Evolutionary conservation across 2,888 invertebrate genomes (phyloP).

Genomic region (Steinernema carpocapsae): DNA sequence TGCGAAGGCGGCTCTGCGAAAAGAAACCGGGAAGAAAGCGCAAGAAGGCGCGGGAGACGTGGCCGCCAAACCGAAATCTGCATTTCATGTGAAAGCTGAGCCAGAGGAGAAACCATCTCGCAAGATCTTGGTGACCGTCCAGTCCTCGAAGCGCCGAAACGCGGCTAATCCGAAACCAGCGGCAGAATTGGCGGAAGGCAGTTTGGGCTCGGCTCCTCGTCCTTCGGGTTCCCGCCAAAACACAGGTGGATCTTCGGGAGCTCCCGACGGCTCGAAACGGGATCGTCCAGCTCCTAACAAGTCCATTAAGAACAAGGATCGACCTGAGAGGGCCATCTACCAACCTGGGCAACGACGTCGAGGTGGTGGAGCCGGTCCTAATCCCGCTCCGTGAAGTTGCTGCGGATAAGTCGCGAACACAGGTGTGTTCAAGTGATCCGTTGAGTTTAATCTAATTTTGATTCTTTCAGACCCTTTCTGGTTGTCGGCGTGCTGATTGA

Average conservation of each 20-base stretch:
- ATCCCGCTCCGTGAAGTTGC: no score
- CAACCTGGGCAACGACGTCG: slow-evolving; percentile 28
- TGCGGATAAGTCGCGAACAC: no score
- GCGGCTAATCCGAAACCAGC: no score
- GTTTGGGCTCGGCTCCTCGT: neutral
- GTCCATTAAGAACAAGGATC: slow-evolving; percentile 8
- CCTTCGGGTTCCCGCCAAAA: no score
- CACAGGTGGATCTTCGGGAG: no score
- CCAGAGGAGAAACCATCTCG: neutral
- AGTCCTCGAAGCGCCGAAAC: no score
- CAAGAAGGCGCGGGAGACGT: neutral
- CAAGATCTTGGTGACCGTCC: neutral
- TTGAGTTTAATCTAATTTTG: no score
- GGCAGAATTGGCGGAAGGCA: no score
- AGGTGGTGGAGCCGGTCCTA: no score
- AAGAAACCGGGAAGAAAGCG: neutral
- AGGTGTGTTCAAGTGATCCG: no score
- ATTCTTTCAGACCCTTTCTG: no score
- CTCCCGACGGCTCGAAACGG: neutral
- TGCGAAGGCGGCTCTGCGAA: neutral
- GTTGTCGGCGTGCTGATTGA: no score
- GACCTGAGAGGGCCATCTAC: slow-evolving; percentile 15
- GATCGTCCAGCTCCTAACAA: slow-evolving; percentile 1
- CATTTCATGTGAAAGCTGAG: neutral
- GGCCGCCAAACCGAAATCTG: neutral